Evolutionary conservation across 2,113 vertebrate genomes (phyloP).

Genomic region (Physeter macrocephalus): DNA sequence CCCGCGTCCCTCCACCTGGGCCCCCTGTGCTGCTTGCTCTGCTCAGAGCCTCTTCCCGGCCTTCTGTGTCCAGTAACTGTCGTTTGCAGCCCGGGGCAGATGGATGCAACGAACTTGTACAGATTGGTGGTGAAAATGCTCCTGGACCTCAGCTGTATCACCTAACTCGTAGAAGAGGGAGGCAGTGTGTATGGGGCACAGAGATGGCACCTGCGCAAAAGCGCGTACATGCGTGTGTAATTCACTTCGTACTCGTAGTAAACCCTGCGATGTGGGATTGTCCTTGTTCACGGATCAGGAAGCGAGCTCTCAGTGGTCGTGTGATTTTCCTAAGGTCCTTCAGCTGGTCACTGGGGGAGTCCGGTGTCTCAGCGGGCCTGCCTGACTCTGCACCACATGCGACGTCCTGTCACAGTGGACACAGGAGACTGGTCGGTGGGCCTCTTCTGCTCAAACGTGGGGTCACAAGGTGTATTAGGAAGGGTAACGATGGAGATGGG

Average conservation of each 20-base stretch:
- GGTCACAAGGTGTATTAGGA: background rate
- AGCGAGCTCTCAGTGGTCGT: accelerated
- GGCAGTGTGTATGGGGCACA: background rate
- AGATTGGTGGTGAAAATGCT: background rate
- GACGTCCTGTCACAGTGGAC: background rate
- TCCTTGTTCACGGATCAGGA: background rate
- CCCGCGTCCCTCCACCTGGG: background rate
- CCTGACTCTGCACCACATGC: background rate
- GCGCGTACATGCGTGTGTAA: accelerated
- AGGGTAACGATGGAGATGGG: background rate
- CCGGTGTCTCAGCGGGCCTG: background rate
- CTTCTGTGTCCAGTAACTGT: background rate
- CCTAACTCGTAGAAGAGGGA: background rate
- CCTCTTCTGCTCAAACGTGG: background rate
- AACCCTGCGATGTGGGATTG: too few relatives aligned
- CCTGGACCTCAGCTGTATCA: background rate
- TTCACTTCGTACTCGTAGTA: background rate
- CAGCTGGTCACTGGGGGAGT: background rate
- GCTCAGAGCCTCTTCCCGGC: background rate
- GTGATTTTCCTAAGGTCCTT: background rate
- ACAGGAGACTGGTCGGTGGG: background rate
- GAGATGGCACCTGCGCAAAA: accelerated
- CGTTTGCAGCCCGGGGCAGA: background rate
- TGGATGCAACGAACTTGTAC: background rate
- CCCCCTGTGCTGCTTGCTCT: background rate